Conservation (phyloP, 2,113 vertebrate genomes). For the Engraulis encrasicolus region DNA sequence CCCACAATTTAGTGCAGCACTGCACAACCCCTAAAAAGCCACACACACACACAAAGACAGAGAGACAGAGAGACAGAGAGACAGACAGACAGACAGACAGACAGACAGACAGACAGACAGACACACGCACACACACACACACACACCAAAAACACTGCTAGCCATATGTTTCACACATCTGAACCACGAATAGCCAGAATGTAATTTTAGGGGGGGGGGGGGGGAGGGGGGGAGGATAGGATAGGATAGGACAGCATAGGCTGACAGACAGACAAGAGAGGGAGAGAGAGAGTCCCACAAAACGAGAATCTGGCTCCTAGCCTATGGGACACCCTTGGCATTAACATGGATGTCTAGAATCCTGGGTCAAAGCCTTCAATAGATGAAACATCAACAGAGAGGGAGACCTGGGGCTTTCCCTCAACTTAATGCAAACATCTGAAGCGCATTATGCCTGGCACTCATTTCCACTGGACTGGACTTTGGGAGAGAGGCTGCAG, state of each 20-base stretch:
- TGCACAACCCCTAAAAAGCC: too few species aligned
- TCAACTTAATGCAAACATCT: conserved; percentile 76
- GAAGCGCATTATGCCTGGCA: conserved; percentile 73
- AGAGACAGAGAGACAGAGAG: too few species aligned
- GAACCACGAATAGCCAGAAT: conserved; percentile 39
- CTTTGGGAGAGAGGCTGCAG: conserved; percentile 51
- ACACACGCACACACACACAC: too few species aligned
- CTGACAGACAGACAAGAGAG: too few species aligned
- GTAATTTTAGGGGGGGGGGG: conserved; percentile 67
- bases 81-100: too few species aligned
- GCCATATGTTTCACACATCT: too few species aligned
- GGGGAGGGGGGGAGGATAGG: too few species aligned
- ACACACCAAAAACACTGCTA: too few species aligned
- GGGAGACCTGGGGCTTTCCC: conserved; percentile 65
- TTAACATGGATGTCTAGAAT: conserved; percentile 69
- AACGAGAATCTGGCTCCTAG: conserved; percentile 63
- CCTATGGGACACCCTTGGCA: conserved; percentile 64
- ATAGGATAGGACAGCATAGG: too few species aligned
- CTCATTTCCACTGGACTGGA: conserved; percentile 61
- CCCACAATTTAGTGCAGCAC: too few species aligned
- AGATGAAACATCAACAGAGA: conserved; percentile 76
- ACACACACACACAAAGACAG: too few species aligned
- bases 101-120: too few species aligned
- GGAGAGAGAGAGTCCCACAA: conserved; percentile 64
- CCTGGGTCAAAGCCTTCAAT: conserved; percentile 68